A percentile compares a stretch with the other conserved stretches of the same genome.
phyloP scores from a whole-genome alignment of 1,140 invertebrate species.

The Drosophila saltans region DNA sequence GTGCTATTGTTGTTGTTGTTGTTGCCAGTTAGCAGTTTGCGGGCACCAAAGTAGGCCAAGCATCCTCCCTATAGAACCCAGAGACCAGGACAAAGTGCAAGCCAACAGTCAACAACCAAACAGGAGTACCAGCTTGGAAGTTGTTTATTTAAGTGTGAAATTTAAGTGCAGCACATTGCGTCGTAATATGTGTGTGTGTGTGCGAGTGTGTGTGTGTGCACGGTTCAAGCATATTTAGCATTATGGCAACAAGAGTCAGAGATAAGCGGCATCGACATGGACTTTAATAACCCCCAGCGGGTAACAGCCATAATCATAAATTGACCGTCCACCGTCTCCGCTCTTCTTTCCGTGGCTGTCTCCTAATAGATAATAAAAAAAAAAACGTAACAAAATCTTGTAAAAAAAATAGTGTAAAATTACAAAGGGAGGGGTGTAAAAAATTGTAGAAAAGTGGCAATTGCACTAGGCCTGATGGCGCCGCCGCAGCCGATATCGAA shows the following conservation, averaged over 20 bases:
- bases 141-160: constrained; percentile 81
- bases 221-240: constrained; percentile 58
- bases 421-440: constrained; percentile 15
- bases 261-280: constrained; percentile 55
- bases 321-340: constrained; percentile 35
- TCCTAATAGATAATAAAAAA: constrained; percentile 65
- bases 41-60: constrained; percentile 74
- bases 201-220: constrained; percentile 52
- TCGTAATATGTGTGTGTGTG: constrained; percentile 60
- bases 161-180: constrained; percentile 66
- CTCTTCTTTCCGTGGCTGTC: constrained; percentile 13
- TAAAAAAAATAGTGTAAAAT: constrained; percentile 12
- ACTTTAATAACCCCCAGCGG: constrained; percentile 52
- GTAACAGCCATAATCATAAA: constrained; percentile 55
- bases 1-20: constrained; percentile 27
- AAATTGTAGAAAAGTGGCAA: constrained; percentile 24
- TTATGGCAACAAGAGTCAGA: constrained; percentile 45
- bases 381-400: constrained; percentile 22
- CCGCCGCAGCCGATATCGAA: constrained; percentile 46
- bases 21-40: constrained; percentile 73
- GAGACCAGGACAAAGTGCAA: constrained; percentile 45
- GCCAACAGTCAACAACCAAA: constrained; percentile 54
- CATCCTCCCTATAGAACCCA: constrained; percentile 45
- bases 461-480: constrained; percentile 56
- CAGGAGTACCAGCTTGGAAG: constrained; percentile 51